A percentile compares a stretch with the other conserved stretches of the same genome.
phyloP scores from a whole-genome alignment of 2,888 invertebrate genomes.

The Eucera pruinosa region DNA sequence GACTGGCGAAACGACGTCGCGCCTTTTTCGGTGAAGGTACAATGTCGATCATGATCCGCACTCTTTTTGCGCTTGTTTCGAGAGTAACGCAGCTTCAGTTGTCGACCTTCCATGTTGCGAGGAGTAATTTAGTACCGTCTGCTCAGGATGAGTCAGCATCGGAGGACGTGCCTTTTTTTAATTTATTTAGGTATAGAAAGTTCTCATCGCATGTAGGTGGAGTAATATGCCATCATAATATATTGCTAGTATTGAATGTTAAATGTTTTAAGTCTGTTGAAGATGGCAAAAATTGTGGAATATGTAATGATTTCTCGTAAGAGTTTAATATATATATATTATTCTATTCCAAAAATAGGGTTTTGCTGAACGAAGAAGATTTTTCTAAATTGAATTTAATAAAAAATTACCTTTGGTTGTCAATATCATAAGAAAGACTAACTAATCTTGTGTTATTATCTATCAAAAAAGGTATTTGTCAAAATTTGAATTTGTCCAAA shows the following conservation, averaged over 20 bases:
- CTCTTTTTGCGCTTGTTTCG: constrained; percentile 17
- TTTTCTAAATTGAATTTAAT: too few relatives aligned
- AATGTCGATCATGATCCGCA: constrained; percentile 15
- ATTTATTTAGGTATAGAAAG: background rate
- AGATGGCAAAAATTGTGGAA: too few relatives aligned
- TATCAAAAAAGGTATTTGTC: too few relatives aligned
- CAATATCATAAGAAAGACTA: too few relatives aligned
- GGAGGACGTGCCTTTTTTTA: constrained; percentile 12
- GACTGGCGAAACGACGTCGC: constrained; percentile 11
- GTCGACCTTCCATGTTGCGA: constrained; percentile 11
- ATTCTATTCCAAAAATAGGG: too few relatives aligned
- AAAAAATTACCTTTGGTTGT: too few relatives aligned
- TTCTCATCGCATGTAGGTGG: background rate
- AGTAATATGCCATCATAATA: background rate
- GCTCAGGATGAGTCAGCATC: constrained; percentile 11
- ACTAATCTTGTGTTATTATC: too few relatives aligned
- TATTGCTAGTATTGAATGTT: background rate
- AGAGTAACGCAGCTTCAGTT: constrained; percentile 1
- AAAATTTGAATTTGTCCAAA: too few relatives aligned
- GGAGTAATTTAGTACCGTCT: constrained; percentile 15
- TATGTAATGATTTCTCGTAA: too few relatives aligned
- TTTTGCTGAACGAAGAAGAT: too few relatives aligned
- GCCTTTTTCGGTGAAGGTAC: constrained; percentile 30
- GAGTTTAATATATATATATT: too few relatives aligned
- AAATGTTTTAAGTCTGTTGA: too few relatives aligned